A percentile compares a stretch with the other conserved stretches of the same genome.
Evolutionary conservation across 2,113 vertebrate species (phyloP).

Genomic region (Chamaetylas fuelleborni): DNA sequence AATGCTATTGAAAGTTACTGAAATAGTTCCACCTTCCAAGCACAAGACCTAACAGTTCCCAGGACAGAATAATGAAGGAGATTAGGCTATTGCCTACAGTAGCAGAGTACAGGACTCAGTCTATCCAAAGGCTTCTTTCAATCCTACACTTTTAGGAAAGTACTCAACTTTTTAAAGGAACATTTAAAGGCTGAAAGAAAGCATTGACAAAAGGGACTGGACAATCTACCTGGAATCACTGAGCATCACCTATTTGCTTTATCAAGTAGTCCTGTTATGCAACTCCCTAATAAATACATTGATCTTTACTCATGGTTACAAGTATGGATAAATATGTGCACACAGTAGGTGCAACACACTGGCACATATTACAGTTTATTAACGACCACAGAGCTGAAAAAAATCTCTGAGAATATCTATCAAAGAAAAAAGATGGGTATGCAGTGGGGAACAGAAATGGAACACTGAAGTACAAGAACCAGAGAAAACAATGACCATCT

Average conservation of each 20-base stretch:
- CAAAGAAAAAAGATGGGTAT: not conserved
- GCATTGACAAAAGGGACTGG: not conserved
- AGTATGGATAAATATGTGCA: not conserved
- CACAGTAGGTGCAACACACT: not conserved
- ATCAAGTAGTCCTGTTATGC: not conserved
- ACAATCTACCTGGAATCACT: not conserved
- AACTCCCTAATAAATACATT: not conserved
- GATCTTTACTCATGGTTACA: not conserved
- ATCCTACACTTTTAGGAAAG: not conserved
- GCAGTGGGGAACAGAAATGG: not conserved
- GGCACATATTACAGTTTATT: not conserved
- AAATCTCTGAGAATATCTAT: not conserved
- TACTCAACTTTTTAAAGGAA: not conserved
- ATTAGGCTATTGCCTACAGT: not conserved
- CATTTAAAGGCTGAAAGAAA: not conserved
- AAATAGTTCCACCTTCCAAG: not conserved
- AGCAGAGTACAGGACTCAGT: not conserved
- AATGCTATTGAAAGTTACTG: not conserved
- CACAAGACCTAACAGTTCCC: not conserved
- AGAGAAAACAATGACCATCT: not conserved
- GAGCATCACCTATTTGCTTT: not conserved
- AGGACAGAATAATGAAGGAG: not conserved
- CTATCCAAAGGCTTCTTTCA: not conserved
- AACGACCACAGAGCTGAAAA: not conserved
- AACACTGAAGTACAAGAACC: not conserved